Conservation (phyloP, 2,113 vertebrate genomes). For the Perccottus glenii region DNA sequence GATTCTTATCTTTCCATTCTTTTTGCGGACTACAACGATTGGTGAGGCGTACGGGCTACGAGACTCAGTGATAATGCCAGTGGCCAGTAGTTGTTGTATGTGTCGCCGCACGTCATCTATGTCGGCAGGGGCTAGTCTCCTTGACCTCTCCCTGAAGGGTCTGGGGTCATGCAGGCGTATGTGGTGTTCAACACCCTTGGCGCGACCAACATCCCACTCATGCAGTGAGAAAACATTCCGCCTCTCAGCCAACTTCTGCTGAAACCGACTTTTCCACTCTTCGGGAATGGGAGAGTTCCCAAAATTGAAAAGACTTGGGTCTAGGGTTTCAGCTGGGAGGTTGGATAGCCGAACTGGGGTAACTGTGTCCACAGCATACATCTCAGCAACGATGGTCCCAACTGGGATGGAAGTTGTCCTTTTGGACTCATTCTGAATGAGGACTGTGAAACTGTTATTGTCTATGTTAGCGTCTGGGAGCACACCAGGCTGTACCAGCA, state of each 20-base stretch:
- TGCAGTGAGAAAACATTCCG: slow-evolving; percentile 19
- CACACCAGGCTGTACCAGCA: too few relatives aligned
- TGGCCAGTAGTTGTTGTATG: too few relatives aligned
- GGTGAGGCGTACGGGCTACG: neutral
- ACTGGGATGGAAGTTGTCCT: too few relatives aligned
- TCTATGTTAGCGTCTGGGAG: too few relatives aligned
- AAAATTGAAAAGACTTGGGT: neutral
- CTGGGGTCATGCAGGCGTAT: slow-evolving; percentile 10
- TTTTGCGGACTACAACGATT: neutral
- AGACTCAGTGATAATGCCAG: too few relatives aligned
- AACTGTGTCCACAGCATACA: too few relatives aligned
- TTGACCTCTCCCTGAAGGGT: neutral
- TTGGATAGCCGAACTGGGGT: too few relatives aligned
- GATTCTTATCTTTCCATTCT: neutral
- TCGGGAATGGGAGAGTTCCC: slow-evolving; percentile 11
- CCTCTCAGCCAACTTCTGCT: slow-evolving; percentile 21
- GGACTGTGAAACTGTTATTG: too few relatives aligned
- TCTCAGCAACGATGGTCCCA: too few relatives aligned
- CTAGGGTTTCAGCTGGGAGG: neutral
- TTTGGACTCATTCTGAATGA: too few relatives aligned
- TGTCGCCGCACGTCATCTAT: too few relatives aligned
- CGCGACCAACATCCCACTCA: slow-evolving; percentile 33
- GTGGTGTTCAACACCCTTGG: neutral
- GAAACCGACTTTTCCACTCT: slow-evolving; percentile 18
- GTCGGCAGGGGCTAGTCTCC: too few relatives aligned